These are phyloP conservation scores for Daktulosphaira vitifoliae DNA, from an alignment of 1,140 invertebrate species.

Conservation along the genomic window DNA sequence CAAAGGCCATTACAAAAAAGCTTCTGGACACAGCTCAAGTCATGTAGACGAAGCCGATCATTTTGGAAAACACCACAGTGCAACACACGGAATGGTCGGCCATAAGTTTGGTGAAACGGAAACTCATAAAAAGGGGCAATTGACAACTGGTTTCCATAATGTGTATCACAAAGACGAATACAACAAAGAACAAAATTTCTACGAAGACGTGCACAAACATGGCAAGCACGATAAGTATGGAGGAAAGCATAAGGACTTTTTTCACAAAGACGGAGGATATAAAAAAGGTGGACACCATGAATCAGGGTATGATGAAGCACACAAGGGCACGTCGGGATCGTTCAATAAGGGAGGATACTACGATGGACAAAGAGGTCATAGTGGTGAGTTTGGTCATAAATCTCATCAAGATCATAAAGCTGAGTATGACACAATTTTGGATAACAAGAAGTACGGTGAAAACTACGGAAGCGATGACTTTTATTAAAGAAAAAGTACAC, in stretches of 20 bases:
- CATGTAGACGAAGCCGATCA: slow-evolving; percentile 38
- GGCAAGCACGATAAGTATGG: slow-evolving; percentile 53
- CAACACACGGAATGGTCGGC: slow-evolving; percentile 41
- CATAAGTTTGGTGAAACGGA: slow-evolving; percentile 36
- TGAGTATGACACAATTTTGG: slow-evolving; percentile 42
- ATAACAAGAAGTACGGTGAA: slow-evolving; percentile 43
- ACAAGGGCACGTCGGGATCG: slow-evolving; percentile 45
- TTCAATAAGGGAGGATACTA: slow-evolving; percentile 46
- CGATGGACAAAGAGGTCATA: slow-evolving; percentile 44
- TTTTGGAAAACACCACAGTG: slow-evolving; percentile 44
- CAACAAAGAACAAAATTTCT: slow-evolving; percentile 64
- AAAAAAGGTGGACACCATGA: slow-evolving; percentile 47
- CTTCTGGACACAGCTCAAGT: slow-evolving; percentile 35
- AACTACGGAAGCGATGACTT: slow-evolving; percentile 7
- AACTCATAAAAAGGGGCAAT: slow-evolving; percentile 55
- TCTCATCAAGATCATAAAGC: slow-evolving; percentile 43
- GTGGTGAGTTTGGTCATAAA: slow-evolving; percentile 43
- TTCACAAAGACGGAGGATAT: slow-evolving; percentile 44
- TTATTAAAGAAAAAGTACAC: neutral
- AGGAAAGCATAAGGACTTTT: slow-evolving; percentile 45
- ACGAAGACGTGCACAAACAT: slow-evolving; percentile 57
- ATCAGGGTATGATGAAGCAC: slow-evolving; percentile 45
- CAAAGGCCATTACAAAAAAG: slow-evolving; percentile 37
- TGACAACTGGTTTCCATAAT: slow-evolving; percentile 60
- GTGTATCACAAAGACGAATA: slow-evolving; percentile 64